Evolutionary conservation across 2,797 vertebrate species (phyloP), one percentile per base, ranked within the genome.

Genomic region (Neostethus bicornis): DNA sequence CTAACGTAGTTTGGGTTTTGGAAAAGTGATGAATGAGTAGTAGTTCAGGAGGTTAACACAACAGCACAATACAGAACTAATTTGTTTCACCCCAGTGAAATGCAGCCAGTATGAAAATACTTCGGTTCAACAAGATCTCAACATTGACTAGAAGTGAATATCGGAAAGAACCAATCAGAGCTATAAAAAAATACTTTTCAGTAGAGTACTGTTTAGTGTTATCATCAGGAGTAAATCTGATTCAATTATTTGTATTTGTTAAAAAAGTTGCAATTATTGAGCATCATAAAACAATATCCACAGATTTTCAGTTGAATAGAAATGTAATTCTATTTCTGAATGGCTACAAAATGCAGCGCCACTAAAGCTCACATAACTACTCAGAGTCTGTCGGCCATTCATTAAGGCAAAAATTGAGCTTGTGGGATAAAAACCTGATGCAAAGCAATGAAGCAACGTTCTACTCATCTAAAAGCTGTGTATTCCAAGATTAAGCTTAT

Each of bases 401-500:
- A 38, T 8, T 38, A 35, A 38, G 16, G 35, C 35, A 17, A 38
- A 38, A 38, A 38, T 9, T 17, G 35, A 8, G 2, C 8, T n/a
- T 38, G n/a, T 17, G 66, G 64, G 51, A 66, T 63, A 47, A 59
- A 61, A 52, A 69, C 35, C 16, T 38, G 16, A 76, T 69, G 42
- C 28, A 29, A 28, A 29, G 28, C 28, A 29, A 11, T 28, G 29
- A 28, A 11, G 28, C 10, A 9, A 29, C 10, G 10, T 28, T 29
- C 4, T 29, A 70, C 21, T 14, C 51, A 52, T 75, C 73, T 44
- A 66, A 73, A 74, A 65, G 62, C 25, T 21, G 25, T 63, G 65
- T 38, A 19, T 11, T 51, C 51, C 51, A 48, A 52, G 45, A 26
- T 38, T 16, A 61, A 70, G 43, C 55, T 38, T 34, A 52, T 49